Conservation (phyloP, 1,140 invertebrate genomes). For the Scaptodrosophila lebanonensis region DNA sequence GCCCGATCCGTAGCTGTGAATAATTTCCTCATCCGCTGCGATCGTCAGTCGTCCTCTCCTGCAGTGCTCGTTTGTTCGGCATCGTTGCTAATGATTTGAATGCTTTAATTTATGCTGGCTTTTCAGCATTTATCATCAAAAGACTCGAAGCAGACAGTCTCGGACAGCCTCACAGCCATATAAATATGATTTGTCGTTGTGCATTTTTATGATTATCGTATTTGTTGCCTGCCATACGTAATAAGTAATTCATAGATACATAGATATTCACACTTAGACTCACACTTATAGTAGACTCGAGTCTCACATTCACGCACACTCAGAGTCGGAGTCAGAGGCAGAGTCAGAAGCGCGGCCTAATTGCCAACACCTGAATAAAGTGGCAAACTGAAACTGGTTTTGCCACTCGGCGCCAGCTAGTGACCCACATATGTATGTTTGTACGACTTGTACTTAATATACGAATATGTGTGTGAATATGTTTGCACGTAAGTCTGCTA, state of each 20-base stretch:
- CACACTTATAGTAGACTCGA: no score
- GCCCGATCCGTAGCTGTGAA: conserved; percentile 65
- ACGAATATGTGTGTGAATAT: background rate
- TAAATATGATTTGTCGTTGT: conserved; percentile 46
- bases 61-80: conserved; percentile 69
- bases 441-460: no score
- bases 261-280: no score
- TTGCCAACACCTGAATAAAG: conserved; percentile 33
- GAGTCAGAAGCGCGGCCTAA: no score
- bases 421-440: conserved; percentile 48
- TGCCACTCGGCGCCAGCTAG: conserved; percentile 40
- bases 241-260: background rate
- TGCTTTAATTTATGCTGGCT: conserved; percentile 58
- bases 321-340: no score
- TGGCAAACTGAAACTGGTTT: conserved; percentile 43
- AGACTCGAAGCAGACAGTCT: conserved; percentile 19
- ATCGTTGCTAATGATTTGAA: conserved; percentile 70
- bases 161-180: background rate
- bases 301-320: no score
- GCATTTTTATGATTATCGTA: conserved; percentile 25
- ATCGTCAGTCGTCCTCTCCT: background rate
- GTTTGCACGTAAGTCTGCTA: conserved; percentile 14
- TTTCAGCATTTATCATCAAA: conserved; percentile 64
- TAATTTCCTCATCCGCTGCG: conserved; percentile 70
- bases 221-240: background rate